These are phyloP conservation scores for Microtus richardsoni DNA, from an alignment of 2,113 vertebrate genomes.

Conservation along the genomic window DNA sequence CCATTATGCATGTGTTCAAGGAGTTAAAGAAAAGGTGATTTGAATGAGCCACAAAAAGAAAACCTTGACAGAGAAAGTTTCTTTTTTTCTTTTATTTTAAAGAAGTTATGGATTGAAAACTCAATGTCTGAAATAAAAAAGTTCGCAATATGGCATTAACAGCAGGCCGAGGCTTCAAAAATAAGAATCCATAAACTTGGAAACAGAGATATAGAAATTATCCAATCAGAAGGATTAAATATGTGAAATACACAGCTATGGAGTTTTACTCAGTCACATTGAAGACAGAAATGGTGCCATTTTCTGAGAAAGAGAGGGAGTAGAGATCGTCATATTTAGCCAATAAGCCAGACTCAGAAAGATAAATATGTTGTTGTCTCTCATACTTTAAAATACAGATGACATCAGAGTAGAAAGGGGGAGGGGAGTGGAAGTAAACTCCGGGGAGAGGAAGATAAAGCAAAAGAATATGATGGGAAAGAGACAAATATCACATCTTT, in stretches of 20 bases:
- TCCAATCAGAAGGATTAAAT: not conserved
- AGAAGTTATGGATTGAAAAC: not conserved
- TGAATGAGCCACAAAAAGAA: not conserved
- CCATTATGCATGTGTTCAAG: not conserved
- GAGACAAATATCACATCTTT: not conserved
- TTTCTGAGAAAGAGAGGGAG: not conserved
- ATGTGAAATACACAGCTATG: not conserved
- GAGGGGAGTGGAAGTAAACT: not conserved
- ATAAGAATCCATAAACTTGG: not conserved
- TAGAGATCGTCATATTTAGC: not conserved
- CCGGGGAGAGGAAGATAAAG: too few relatives aligned
- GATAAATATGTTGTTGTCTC: not conserved
- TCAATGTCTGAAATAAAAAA: conserved; percentile 9
- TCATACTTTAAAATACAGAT: not conserved
- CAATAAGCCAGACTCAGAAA: not conserved
- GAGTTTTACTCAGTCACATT: not conserved
- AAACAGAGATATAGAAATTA: not conserved
- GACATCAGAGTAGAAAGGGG: not conserved
- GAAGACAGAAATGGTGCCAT: not conserved
- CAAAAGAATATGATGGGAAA: not conserved
- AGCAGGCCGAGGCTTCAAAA: conserved; percentile 19
- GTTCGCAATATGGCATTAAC: conserved; percentile 32
- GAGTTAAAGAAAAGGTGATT: conserved; percentile 4
- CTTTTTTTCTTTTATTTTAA: not conserved
- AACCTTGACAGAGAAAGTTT: not conserved